phyloP scores from a whole-genome alignment of 2,797 vertebrate species.

The Paratrypauchen microcephalus region DNA sequence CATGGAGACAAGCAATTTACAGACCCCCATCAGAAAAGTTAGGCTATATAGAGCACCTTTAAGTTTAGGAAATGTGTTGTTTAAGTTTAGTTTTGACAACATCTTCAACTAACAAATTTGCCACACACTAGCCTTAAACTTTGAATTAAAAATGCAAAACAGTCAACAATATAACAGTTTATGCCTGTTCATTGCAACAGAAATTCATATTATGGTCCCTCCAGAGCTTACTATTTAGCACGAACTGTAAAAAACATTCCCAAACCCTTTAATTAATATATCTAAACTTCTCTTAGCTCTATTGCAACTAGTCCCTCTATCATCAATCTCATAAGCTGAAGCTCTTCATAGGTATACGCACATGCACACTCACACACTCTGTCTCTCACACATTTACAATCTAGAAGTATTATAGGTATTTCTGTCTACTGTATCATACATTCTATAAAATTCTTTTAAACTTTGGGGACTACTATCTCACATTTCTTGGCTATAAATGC shows the following conservation, averaged over 20 bases:
- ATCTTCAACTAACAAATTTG: neutral
- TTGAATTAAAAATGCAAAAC: neutral
- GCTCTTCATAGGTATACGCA: conserved; percentile 59
- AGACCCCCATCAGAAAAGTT: neutral
- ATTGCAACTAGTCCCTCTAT: conserved; percentile 73
- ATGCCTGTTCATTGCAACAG: neutral
- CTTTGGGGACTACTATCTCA: conserved; percentile 64
- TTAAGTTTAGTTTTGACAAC: neutral
- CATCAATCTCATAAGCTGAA: conserved; percentile 69
- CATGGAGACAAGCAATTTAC: neutral
- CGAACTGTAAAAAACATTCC: neutral
- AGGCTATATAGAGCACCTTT: neutral
- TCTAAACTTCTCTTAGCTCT: conserved; percentile 45
- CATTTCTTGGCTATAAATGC: conserved; percentile 58
- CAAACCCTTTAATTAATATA: conserved; percentile 37
- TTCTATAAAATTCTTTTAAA: conserved; percentile 65
- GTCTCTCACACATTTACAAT: conserved; percentile 63
- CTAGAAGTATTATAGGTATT: conserved; percentile 71
- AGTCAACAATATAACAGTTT: neutral
- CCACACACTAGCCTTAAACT: neutral
- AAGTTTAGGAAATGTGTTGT: neutral
- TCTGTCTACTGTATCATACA: conserved; percentile 73
- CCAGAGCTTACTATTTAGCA: neutral
- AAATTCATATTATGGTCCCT: neutral
- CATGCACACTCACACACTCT: conserved; percentile 39